Conservation (phyloP, 1,140 invertebrate genomes). For the Apis mellifera region Amel_HAv3.1 CM009936.2:11814001-11814500, state of each 20-base stretch:
- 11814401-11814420: too few species aligned
- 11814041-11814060: slow-evolving; percentile 55
- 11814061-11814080: slow-evolving; percentile 66
- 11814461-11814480: not conserved
- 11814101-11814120: slow-evolving; percentile 16
- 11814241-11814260: slow-evolving; percentile 38
- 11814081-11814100: slow-evolving; percentile 65
- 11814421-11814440: too few species aligned
- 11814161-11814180: slow-evolving; percentile 50
- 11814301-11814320: not conserved
- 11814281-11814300: not conserved
- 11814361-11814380: too few species aligned
- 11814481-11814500: too few species aligned
- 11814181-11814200: slow-evolving; percentile 35
- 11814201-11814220: slow-evolving; percentile 41
- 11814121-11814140: not conserved
- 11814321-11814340: not conserved
- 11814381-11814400: not conserved
- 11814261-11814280: slow-evolving; percentile 20
- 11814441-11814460: too few species aligned
- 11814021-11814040: slow-evolving; percentile 38
- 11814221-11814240: slow-evolving; percentile 63
- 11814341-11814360: not conserved
- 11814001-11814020: slow-evolving; percentile 3
- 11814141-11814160: too few species aligned